Evolutionary conservation across 2,888 invertebrate species (phyloP).

Genomic region (Chelonus formosanus): DNA sequence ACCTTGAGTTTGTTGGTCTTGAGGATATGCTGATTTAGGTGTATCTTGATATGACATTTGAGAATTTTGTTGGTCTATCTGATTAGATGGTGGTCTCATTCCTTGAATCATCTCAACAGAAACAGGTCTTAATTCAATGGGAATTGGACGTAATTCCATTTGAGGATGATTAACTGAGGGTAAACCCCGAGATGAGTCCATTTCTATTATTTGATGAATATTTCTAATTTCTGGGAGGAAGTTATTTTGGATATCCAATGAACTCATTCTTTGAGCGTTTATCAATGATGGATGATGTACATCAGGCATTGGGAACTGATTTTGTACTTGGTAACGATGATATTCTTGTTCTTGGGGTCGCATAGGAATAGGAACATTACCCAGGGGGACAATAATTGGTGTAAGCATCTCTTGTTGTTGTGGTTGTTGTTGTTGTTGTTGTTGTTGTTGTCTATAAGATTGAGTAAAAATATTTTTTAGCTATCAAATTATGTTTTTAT

Average conservation of each 20-base stretch:
- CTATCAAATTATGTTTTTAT: too few species aligned
- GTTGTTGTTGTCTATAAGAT: not conserved
- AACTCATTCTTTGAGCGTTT: constrained; percentile 55
- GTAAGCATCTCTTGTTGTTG: constrained; percentile 59
- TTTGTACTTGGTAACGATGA: constrained; percentile 57
- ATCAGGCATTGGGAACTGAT: constrained; percentile 58
- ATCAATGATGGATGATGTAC: constrained; percentile 54
- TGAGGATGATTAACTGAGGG: constrained; percentile 28
- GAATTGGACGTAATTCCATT: constrained; percentile 64
- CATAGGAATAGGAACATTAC: constrained; percentile 57
- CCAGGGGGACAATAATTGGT: constrained; percentile 59
- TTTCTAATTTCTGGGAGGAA: constrained; percentile 1
- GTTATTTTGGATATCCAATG: constrained; percentile 45
- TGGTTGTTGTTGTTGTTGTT: constrained; percentile 35
- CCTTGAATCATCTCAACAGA: constrained; percentile 69
- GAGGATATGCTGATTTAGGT: constrained; percentile 40
- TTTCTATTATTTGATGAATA: constrained; percentile 8
- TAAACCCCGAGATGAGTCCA: not conserved
- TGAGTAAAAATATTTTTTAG: too few species aligned
- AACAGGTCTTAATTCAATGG: constrained; percentile 66
- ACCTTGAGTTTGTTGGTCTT: constrained; percentile 49
- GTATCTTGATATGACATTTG: constrained; percentile 43
- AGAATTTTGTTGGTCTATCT: constrained; percentile 46
- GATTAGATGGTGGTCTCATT: constrained; percentile 66
- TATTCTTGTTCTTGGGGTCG: constrained; percentile 55